A percentile compares a stretch with the other conserved stretches of the same genome.
These are phyloP conservation scores for Cephalopholis sonnerati DNA, from an alignment of 2,113 vertebrate genomes.

Conservation along the genomic window DNA sequence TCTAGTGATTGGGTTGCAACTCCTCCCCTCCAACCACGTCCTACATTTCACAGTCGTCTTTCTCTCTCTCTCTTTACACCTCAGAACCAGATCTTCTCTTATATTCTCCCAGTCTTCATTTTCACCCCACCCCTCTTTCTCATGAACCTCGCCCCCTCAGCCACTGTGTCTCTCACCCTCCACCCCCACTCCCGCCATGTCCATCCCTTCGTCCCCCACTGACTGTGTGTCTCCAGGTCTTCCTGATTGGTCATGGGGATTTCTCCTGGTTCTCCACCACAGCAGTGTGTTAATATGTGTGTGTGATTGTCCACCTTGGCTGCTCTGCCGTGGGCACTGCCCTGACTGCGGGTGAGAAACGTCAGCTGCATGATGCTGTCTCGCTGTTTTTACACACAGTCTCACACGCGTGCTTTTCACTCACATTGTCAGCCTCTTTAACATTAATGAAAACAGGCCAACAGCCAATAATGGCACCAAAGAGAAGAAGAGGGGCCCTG, in stretches of 20 bases:
- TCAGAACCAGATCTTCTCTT: too few species aligned
- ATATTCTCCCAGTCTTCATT: conserved; percentile 24
- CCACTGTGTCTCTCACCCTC: conserved; percentile 43
- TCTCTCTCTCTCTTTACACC: too few species aligned
- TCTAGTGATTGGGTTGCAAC: too few species aligned
- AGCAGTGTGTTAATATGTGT: conserved; percentile 39
- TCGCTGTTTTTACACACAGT: conserved; percentile 6
- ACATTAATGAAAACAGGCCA: conserved; percentile 54
- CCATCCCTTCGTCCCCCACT: conserved; percentile 66
- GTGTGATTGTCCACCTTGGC: conserved; percentile 38
- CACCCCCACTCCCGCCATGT: conserved; percentile 50
- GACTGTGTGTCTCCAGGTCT: conserved; percentile 75
- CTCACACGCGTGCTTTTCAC: conserved; percentile 34
- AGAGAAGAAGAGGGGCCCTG: conserved; percentile 43
- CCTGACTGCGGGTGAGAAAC: conserved; percentile 50
- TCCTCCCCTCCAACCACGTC: too few species aligned
- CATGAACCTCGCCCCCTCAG: conserved; percentile 30
- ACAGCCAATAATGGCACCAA: conserved; percentile 53
- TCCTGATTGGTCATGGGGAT: conserved; percentile 84
- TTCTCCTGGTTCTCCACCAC: conserved; percentile 47
- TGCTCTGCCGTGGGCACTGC: conserved; percentile 37
- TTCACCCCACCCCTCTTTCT: conserved; percentile 43
- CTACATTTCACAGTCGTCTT: too few species aligned
- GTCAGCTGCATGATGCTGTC: conserved; percentile 41
- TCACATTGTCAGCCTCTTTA: conserved; percentile 43